These are phyloP conservation scores for Petrolisthes manimaculis DNA, from an alignment of 2,888 invertebrate genomes.

Conservation along the genomic window DNA sequence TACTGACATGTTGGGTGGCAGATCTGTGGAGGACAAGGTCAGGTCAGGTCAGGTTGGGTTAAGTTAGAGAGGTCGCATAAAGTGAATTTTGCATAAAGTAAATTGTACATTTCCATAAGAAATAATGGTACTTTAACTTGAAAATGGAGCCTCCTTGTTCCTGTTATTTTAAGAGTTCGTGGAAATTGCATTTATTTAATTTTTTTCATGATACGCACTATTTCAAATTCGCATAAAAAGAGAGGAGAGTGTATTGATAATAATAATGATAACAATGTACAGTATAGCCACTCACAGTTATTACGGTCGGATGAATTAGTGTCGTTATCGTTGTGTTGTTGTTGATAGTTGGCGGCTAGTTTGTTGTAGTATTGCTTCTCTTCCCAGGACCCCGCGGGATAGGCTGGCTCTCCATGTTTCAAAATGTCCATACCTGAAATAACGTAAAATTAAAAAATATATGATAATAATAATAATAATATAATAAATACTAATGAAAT, in stretches of 20 bases:
- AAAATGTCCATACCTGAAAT: conserved; percentile 71
- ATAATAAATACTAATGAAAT: too few relatives aligned
- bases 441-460: not conserved
- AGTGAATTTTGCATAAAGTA: too few relatives aligned
- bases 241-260: not conserved
- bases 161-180: too few relatives aligned
- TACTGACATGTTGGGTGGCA: conserved; percentile 4
- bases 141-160: too few relatives aligned
- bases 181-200: too few relatives aligned
- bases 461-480: not conserved
- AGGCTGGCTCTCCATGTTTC: conserved; percentile 72
- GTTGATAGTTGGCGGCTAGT: not conserved
- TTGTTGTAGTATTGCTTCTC: conserved; percentile 64
- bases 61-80: not conserved
- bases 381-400: conserved; percentile 70
- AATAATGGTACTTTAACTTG: too few relatives aligned
- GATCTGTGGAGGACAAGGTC: not conserved
- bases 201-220: too few relatives aligned
- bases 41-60: not conserved
- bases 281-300: not conserved
- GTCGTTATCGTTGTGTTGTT: not conserved
- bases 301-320: not conserved
- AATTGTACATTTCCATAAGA: too few relatives aligned
- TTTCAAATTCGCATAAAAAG: too few relatives aligned
- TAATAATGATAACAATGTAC: too few relatives aligned